phyloP scores from a whole-genome alignment of 1,140 invertebrate species.

The Neuroterus valhalla region DNA sequence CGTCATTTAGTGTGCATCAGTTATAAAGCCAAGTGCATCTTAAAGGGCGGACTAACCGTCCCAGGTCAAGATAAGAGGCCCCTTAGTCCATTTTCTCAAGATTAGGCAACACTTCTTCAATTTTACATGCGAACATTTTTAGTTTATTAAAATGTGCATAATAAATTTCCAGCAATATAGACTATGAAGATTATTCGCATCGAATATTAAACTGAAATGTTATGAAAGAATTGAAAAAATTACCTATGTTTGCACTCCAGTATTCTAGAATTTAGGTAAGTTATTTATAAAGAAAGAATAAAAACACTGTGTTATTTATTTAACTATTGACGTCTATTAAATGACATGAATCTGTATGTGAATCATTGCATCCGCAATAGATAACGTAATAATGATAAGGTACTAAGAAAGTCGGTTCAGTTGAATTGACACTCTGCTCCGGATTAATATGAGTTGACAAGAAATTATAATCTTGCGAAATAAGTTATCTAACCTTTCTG shows the following conservation, averaged over 20 bases:
- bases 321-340: too few species aligned
- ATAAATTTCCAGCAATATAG: too few species aligned
- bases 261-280: too few species aligned
- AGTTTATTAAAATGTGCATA: too few species aligned
- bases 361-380: too few species aligned
- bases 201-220: too few species aligned
- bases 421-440: neutral
- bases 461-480: slow-evolving; percentile 1
- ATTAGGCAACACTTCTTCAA: neutral
- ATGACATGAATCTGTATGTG: too few species aligned
- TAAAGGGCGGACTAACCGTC: slow-evolving; percentile 7
- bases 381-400: neutral
- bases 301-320: too few species aligned
- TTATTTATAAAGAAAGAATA: too few species aligned
- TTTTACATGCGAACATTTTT: neutral
- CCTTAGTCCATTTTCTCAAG: neutral
- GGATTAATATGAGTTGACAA: neutral
- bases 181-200: too few species aligned
- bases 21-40: slow-evolving; percentile 46
- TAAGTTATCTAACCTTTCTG: slow-evolving; percentile 7
- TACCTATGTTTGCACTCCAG: too few species aligned
- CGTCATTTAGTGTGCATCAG: slow-evolving; percentile 36
- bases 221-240: too few species aligned
- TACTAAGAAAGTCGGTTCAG: slow-evolving; percentile 6
- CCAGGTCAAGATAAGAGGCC: slow-evolving; percentile 42